Evolutionary conservation across 2,888 invertebrate species (phyloP).

Genomic region (Malthinus flaveolus): DNA sequence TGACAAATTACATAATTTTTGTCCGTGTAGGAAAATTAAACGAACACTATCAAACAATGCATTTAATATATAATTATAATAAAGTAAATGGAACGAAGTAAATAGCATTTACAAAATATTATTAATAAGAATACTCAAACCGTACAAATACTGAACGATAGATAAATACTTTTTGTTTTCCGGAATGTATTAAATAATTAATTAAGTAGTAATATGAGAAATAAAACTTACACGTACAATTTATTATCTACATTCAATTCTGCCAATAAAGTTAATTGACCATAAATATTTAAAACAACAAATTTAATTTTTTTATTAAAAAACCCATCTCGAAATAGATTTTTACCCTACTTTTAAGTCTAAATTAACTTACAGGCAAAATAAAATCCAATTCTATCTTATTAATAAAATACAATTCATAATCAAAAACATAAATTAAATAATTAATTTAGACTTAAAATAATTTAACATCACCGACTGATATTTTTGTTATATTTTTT

Average conservation of each 20-base stretch:
- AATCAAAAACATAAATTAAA: conserved; percentile 21
- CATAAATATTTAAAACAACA: conserved; percentile 6
- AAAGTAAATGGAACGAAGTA: conserved; percentile 25
- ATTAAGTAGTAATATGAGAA: conserved; percentile 17
- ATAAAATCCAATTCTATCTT: conserved; percentile 20
- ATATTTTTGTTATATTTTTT: conserved; percentile 24
- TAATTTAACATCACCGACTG: conserved; percentile 17
- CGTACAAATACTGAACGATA: conserved; percentile 23
- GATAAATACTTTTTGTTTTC: conserved; percentile 11
- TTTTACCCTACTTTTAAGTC: conserved; percentile 22
- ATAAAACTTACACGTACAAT: conserved; percentile 7
- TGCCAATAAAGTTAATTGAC: conserved; percentile 7
- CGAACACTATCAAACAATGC: conserved; percentile 16
- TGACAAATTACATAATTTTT: no score
- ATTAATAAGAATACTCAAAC: conserved; percentile 22
- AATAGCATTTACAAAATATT: conserved; percentile 19
- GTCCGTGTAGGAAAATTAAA: neutral
- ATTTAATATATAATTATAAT: conserved; percentile 20
- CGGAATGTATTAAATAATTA: conserved; percentile 12
- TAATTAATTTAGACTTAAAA: conserved; percentile 28
- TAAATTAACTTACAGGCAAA: conserved; percentile 21
- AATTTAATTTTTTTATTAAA: neutral
- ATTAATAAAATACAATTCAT: conserved; percentile 13
- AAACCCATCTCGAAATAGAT: conserved; percentile 12
- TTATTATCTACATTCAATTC: conserved; percentile 6